Evolutionary conservation across 2,113 vertebrate genomes (phyloP).

Genomic region (Platysternon megacephalum): DNA sequence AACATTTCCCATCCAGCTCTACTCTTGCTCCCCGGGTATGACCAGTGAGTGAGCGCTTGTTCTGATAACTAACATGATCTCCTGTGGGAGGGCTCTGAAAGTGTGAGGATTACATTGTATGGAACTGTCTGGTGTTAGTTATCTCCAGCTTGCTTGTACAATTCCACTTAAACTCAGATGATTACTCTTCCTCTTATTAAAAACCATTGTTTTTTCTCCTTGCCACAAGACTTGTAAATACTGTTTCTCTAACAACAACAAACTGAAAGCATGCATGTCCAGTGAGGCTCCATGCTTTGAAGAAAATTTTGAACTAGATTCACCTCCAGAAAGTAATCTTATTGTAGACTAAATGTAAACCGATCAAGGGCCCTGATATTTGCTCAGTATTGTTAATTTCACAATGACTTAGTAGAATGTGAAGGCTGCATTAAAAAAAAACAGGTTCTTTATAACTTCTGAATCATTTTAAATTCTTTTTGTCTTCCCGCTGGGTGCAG

Average conservation of each 20-base stretch:
- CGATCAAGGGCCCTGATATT: not conserved
- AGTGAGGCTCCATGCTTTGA: accelerated
- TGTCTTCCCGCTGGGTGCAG: not conserved
- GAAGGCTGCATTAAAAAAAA: not conserved
- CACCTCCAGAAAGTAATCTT: not conserved
- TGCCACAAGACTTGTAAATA: not conserved
- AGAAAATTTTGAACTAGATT: not conserved
- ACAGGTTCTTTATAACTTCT: not conserved
- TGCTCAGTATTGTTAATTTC: not conserved
- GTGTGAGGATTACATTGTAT: accelerated
- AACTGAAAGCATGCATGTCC: accelerated
- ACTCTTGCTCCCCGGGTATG: not conserved
- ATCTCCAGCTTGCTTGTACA: slow-evolving; percentile 20
- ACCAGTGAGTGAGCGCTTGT: not conserved
- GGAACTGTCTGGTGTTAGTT: not conserved
- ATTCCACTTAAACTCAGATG: not conserved
- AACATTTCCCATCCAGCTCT: not conserved
- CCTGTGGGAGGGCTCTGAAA: not conserved
- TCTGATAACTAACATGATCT: slow-evolving; percentile 5
- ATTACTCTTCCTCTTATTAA: not conserved
- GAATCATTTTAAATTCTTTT: not conserved
- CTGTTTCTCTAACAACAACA: not conserved
- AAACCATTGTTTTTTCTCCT: not conserved
- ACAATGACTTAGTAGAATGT: not conserved
- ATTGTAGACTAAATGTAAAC: accelerated